Conservation (phyloP, 2,797 vertebrate genomes). For the Microhierax caerulescens region DNA sequence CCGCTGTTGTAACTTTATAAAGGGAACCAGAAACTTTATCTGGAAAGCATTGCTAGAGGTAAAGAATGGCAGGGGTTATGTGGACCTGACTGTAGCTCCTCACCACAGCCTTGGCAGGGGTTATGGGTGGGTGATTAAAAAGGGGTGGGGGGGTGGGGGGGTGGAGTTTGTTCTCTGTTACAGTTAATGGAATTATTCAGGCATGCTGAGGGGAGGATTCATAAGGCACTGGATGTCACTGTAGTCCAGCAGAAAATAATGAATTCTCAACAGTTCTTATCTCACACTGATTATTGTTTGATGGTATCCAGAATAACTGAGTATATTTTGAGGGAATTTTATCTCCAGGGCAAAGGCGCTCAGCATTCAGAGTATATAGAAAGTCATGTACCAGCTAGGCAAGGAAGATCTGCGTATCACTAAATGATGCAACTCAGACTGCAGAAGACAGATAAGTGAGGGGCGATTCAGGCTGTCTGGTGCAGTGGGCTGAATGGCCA, state of each 20-base stretch:
- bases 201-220: conserved; percentile 40
- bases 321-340: conserved; percentile 35
- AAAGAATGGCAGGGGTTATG: neutral
- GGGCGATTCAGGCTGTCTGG: neutral
- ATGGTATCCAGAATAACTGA: conserved; percentile 46
- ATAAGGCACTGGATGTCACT: conserved; percentile 58
- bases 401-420: neutral
- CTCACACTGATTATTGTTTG: conserved; percentile 50
- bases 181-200: conserved; percentile 49
- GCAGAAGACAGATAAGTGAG: neutral
- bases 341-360: conserved; percentile 8
- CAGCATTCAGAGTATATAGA: neutral
- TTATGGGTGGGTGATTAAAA: conserved; percentile 28
- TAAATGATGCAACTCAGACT: neutral
- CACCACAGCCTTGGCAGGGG: neutral
- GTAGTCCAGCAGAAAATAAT: conserved; percentile 50
- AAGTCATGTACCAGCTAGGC: neutral
- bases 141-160: neutral
- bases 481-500: neutral
- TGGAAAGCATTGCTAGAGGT: conserved; percentile 7
- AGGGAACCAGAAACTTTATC: neutral
- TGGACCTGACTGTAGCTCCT: neutral
- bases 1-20: conserved; percentile 13
- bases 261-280: conserved; percentile 45
- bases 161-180: neutral